phyloP scores from a whole-genome alignment of 2,797 vertebrate genomes.

The Sphaeramia orbicularis region DNA sequence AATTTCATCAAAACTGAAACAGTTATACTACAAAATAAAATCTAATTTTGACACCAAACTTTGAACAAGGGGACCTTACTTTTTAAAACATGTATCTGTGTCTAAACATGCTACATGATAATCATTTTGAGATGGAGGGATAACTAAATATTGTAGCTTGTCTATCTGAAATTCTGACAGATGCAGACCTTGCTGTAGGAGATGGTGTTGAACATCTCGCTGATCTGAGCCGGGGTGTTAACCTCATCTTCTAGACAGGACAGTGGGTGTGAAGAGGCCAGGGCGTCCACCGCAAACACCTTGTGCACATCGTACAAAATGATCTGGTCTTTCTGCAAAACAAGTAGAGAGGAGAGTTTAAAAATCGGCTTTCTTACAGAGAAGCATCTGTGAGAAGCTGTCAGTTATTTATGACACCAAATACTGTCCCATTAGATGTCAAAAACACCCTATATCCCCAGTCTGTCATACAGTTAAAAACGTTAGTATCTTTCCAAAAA shows the following conservation, averaged over 20 bases:
- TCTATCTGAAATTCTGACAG: too few species aligned
- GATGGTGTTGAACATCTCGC: constrained; percentile 91
- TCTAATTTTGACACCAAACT: too few species aligned
- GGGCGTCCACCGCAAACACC: constrained; percentile 89
- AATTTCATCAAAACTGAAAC: not conserved
- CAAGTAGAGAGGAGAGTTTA: constrained; percentile 16
- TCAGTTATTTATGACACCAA: too few species aligned
- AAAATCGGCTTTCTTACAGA: not conserved
- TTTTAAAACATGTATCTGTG: not conserved
- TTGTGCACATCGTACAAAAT: constrained; percentile 86
- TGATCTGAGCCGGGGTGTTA: constrained; percentile 89
- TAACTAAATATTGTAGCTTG: too few species aligned
- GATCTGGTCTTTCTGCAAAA: constrained; percentile 89
- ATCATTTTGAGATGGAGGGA: too few species aligned
- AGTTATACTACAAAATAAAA: not conserved
- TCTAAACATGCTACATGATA: not conserved
- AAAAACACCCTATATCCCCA: too few species aligned
- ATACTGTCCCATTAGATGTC: too few species aligned
- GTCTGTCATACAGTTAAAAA: too few species aligned
- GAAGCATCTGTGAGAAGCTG: not conserved
- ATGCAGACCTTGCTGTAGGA: constrained; percentile 93
- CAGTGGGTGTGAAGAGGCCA: constrained; percentile 92
- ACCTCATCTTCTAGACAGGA: constrained; percentile 87
- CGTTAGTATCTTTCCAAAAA: not conserved
- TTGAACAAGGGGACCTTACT: not conserved